phyloP scores from a whole-genome alignment of 2,113 vertebrate genomes.

The Ceyx margarethae region DNA sequence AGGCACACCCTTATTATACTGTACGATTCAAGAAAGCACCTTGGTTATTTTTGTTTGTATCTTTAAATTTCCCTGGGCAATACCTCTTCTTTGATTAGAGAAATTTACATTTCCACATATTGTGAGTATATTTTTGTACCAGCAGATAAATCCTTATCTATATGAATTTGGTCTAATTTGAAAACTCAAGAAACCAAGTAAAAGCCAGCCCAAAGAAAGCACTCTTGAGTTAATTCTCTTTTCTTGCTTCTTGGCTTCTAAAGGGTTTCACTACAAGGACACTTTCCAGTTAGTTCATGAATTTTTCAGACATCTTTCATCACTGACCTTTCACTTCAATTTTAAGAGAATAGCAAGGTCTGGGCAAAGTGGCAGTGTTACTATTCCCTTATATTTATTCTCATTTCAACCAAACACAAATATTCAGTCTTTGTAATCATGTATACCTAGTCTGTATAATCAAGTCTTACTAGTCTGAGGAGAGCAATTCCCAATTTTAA shows the following conservation, averaged over 20 bases:
- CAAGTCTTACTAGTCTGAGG: not conserved
- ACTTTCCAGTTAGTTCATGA: not conserved
- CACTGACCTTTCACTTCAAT: constrained; percentile 30
- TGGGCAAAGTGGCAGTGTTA: not conserved
- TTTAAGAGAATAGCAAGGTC: not conserved
- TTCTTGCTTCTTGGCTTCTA: not conserved
- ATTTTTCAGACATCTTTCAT: constrained; percentile 33
- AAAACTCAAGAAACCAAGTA: not conserved
- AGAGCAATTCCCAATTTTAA: not conserved
- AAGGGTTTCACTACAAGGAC: not conserved
- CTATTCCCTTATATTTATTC: not conserved
- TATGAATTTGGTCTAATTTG: not conserved
- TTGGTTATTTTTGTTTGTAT: not conserved
- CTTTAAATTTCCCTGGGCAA: not conserved
- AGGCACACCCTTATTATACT: not conserved
- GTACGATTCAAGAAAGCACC: not conserved
- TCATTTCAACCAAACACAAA: not conserved
- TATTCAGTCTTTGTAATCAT: not conserved
- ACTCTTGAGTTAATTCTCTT: not conserved
- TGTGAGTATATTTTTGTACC: not conserved
- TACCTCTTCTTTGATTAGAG: not conserved
- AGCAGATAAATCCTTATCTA: not conserved
- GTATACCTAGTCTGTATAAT: not conserved
- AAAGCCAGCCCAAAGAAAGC: not conserved
- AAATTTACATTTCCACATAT: not conserved